These are phyloP conservation scores for Erpornis zantholeuca DNA, from an alignment of 2,113 vertebrate species.

Conservation along the genomic window DNA sequence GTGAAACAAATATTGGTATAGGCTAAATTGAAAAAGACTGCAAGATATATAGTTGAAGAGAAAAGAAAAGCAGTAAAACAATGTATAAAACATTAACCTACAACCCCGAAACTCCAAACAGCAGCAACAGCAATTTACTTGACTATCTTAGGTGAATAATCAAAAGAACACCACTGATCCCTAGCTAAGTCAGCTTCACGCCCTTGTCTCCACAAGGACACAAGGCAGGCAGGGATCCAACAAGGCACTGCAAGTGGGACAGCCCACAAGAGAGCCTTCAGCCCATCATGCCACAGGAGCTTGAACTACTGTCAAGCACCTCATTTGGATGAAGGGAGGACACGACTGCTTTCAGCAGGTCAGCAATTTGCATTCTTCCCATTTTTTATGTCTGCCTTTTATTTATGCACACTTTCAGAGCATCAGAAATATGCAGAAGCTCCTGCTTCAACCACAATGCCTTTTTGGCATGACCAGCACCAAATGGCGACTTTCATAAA, in stretches of 20 bases:
- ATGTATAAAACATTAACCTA: conserved; percentile 26
- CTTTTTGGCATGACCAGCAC: not conserved
- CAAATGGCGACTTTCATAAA: not conserved
- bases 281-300: not conserved
- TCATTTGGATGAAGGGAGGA: not conserved
- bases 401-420: not conserved
- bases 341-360: not conserved
- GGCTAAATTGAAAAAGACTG: not conserved
- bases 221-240: not conserved
- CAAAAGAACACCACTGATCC: not conserved
- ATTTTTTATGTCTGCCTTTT: not conserved
- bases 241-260: not conserved
- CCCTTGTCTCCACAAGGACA: not conserved
- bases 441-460: not conserved
- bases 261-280: not conserved
- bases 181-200: not conserved
- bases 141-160: not conserved
- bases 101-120: not conserved
- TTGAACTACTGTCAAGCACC: not conserved
- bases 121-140: conserved; percentile 20
- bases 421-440: not conserved
- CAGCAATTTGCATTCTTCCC: not conserved
- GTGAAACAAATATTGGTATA: not conserved
- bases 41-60: not conserved
- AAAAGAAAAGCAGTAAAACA: not conserved